Evolutionary conservation across 2,888 invertebrate genomes (phyloP), one percentile per base, ranked within the genome.

Genomic region (Tethea ocularis): DNA sequence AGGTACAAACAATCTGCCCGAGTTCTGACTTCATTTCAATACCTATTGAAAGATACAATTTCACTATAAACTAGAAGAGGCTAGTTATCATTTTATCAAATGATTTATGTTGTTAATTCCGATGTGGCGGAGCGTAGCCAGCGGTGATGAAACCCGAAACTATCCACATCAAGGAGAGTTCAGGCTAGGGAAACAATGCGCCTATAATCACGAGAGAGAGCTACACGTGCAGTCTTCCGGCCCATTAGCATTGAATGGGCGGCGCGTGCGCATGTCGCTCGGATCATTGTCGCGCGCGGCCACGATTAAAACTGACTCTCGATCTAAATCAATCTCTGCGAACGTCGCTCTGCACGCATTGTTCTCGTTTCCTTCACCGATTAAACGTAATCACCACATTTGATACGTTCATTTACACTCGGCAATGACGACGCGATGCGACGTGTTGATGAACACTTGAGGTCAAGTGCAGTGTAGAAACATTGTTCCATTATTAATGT

Each of bases 171-270:
- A 67, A 60, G 68, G 29, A 33, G 67, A 74, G 69, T 72, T 78
- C 75, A 77, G 10, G 20, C 46, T 46, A 20, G 76, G 82, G 77
- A 80, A 80, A 90, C 84, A 88, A 88, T 87, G 78, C 22, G 36
- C 75, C 69, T 82, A 83, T 80, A 80, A 86, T 84, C 80, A 79
- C 70, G 67, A 80, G 86, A 88, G 88, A 89, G 88, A 84, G 86
- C 80, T 80, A 81, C 83, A 81, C 83, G 84, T 82, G 84, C 84
- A 82, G 82, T 89, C 89, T 88, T 90, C 89, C 90, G 86, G 80
- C 76, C 86, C 87, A 93, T 93, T 92, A 91, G 89, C 92, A 93
- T 91, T 91, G 90, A 92, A 92, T 91, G 81, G 72, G 80, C 82
- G 80, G 77, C 86, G 84, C 87, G 86, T 84, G 87, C 86, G 82